Base-by-base conservation (phyloP, 2,888 invertebrate species). In the Hypolimnas misippus region DNA sequence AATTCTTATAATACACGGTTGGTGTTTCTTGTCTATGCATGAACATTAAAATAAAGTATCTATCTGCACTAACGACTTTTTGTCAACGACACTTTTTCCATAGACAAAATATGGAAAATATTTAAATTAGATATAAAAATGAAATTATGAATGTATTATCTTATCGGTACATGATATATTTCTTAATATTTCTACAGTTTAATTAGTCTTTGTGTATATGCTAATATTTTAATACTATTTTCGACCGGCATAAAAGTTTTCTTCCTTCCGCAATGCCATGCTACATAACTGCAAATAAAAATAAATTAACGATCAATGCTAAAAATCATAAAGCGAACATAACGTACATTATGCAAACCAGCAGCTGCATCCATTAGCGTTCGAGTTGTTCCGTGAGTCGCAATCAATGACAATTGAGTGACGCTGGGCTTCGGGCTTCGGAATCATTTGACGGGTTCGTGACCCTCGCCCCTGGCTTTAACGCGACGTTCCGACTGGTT, bases 381-480 rank as follows among this genome's bases (percentile, higher is more conserved):
- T 49, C 35, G 57, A 53, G 53, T 12, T 46, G 25, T 46, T 54
- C 53, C 44, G 17, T 49, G 52, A 53, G 52, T 31, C 62, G 66
- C 76, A 79, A 77, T 77, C 73, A 58, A 64, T 69, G 66, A 63
- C 71, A 78, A 76, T 77, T 76, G 70, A 78, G 75, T 77, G 63
- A 68, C 49, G 55, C 49, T 49, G 25, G 46, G 17, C 46, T 49
- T 51, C 55, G 46, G 56, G 65, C 51, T n/a, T 64, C 17, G 33
- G 59, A 52, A 58, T 62, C 31, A 50, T 62, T 64, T 62, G 31
- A 25, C 62, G 54, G 58, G 66, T 46, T 52, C 62, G 42, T 58
- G 58, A 62, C 64, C 66, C 61, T 57, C 56, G 21, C 38, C 49
- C 40, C 62, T n/a, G n/a, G n/a, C n/a, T n/a, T n/a, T n/a, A n/a